phyloP scores from a whole-genome alignment of 2,888 invertebrate genomes.

The Chaitophorus viminalis region DNA sequence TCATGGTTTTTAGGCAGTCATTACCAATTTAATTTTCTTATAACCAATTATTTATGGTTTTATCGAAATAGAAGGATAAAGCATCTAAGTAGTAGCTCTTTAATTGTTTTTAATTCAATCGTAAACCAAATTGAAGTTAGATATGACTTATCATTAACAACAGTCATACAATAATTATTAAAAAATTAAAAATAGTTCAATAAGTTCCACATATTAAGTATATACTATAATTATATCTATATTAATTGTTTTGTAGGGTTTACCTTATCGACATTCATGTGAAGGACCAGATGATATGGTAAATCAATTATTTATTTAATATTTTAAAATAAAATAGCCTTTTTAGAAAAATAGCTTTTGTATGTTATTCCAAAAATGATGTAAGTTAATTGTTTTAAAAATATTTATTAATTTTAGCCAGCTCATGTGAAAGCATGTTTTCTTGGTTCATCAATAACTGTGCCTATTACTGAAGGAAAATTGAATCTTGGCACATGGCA shows the following conservation, averaged over 20 bases:
- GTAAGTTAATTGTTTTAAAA: neutral
- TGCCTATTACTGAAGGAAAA: slow-evolving; percentile 96
- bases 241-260: slow-evolving; percentile 71
- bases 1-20: neutral
- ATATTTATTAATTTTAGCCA: slow-evolving; percentile 76
- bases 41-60: neutral
- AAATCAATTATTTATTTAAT: slow-evolving; percentile 63
- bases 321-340: neutral
- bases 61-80: neutral
- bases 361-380: neutral
- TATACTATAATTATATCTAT: neutral
- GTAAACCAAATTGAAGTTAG: neutral
- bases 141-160: neutral
- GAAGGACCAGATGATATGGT: slow-evolving; percentile 99
- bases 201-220: slow-evolving; percentile 54
- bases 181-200: neutral
- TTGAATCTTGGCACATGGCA: slow-evolving; percentile 97
- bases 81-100: neutral
- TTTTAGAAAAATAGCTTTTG: neutral
- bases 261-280: slow-evolving; percentile 95
- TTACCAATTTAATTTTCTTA: neutral
- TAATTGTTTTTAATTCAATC: neutral
- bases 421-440: slow-evolving; percentile 98
- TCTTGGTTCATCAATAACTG: slow-evolving; percentile 92
- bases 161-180: neutral